phyloP scores from a whole-genome alignment of 2,797 vertebrate genomes.

The Acipenser transmontanus region DNA sequence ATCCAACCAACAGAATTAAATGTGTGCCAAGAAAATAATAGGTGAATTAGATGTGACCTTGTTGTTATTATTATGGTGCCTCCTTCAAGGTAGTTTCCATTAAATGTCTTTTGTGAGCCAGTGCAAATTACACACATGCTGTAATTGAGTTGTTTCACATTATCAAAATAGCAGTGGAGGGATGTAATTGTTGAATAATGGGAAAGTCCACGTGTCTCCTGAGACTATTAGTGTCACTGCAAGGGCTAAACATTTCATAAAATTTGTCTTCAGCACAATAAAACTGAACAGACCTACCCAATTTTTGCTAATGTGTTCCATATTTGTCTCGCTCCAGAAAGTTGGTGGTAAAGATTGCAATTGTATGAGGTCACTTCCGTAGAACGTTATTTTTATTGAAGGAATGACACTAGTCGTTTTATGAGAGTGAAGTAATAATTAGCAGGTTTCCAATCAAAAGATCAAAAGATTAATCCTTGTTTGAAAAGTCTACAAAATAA shows the following conservation, averaged over 20 bases:
- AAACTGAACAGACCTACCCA: conserved; percentile 70
- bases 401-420: background rate
- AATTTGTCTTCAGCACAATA: conserved; percentile 68
- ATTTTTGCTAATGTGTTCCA: conserved; percentile 73
- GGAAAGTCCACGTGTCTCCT: conserved; percentile 58
- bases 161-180: conserved; percentile 67
- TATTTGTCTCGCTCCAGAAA: conserved; percentile 42
- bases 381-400: background rate
- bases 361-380: background rate
- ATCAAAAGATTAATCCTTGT: background rate
- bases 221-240: conserved; percentile 74
- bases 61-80: background rate
- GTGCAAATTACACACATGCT: conserved; percentile 48
- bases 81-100: conserved; percentile 17
- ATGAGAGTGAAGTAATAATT: background rate
- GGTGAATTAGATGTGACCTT: conserved; percentile 6
- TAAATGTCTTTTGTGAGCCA: conserved; percentile 21
- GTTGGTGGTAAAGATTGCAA: conserved; percentile 24
- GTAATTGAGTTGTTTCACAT: conserved; percentile 53
- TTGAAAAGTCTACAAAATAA: background rate
- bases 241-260: conserved; percentile 72
- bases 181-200: conserved; percentile 69
- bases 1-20: conserved; percentile 1
- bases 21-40: conserved; percentile 2
- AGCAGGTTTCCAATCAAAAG: background rate